Percentiles rank a stretch among this genome's conserved stretches.
These are phyloP conservation scores for Campylorhamphus procurvoides DNA, from an alignment of 2,113 vertebrate genomes.

Conservation along the genomic window DNA sequence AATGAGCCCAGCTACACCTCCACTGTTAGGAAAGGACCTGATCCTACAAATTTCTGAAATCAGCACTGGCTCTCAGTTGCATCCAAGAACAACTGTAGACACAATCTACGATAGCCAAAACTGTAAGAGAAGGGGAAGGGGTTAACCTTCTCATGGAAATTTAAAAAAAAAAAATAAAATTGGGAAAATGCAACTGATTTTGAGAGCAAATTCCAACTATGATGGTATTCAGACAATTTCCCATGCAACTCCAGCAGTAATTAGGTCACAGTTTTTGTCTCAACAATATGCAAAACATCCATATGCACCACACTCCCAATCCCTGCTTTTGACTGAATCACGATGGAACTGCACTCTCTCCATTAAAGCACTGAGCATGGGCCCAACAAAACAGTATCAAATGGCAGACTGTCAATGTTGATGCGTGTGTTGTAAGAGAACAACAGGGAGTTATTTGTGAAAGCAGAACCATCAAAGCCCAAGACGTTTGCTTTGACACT, in stretches of 20 bases:
- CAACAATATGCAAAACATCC: not conserved
- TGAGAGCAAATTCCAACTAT: not conserved
- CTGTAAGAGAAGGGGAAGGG: not conserved
- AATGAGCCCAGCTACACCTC: not conserved
- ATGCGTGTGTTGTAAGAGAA: accelerated
- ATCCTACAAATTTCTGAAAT: not conserved
- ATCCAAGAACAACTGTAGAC: not conserved
- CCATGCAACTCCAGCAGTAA: not conserved
- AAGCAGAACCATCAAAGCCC: not conserved
- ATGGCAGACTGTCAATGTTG: not conserved
- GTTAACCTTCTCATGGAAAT: not conserved
- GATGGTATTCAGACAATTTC: not conserved
- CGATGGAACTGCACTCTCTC: not conserved
- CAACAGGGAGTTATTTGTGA: not conserved
- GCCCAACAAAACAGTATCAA: not conserved
- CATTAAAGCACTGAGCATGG: not conserved
- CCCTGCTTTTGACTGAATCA: not conserved
- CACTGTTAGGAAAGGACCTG: not conserved
- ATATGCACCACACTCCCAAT: not conserved
- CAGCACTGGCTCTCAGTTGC: not conserved
- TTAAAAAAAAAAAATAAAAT: too few relatives aligned
- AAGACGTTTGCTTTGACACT: not conserved
- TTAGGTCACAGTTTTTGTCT: not conserved
- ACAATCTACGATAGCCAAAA: not conserved
- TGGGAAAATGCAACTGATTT: not conserved